phyloP scores from a whole-genome alignment of 2,888 invertebrate species.

The Scaptomyza parva region DNA sequence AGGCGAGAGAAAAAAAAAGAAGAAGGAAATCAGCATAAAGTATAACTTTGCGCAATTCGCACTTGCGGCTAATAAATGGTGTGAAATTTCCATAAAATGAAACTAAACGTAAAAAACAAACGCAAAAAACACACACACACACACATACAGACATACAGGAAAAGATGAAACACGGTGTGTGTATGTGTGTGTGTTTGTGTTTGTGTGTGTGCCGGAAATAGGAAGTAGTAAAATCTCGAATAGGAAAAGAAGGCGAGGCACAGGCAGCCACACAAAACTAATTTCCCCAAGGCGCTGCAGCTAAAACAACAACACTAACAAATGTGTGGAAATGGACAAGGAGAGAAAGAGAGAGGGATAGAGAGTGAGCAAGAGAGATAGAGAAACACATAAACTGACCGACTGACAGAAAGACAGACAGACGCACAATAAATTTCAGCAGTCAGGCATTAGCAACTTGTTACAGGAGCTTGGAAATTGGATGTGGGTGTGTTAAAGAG shows the following conservation, averaged over 20 bases:
- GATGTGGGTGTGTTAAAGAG: neutral
- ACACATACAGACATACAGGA: too few relatives aligned
- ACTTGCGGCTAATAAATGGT: slow-evolving; percentile 78
- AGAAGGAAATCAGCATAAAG: slow-evolving; percentile 32
- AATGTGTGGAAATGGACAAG: slow-evolving; percentile 11
- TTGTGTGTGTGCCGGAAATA: slow-evolving; percentile 52
- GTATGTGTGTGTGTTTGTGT: slow-evolving; percentile 28
- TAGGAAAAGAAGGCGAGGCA: slow-evolving; percentile 75
- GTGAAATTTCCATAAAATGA: slow-evolving; percentile 80
- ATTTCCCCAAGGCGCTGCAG: slow-evolving; percentile 80
- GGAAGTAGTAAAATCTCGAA: slow-evolving; percentile 80
- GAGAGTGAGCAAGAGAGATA: slow-evolving; percentile 2
- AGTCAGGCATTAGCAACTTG: slow-evolving; percentile 64
- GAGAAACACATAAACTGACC: slow-evolving; percentile 41
- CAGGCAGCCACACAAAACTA: slow-evolving; percentile 74
- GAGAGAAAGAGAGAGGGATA: neutral
- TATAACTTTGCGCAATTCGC: slow-evolving; percentile 61
- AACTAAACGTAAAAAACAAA: slow-evolving; percentile 68
- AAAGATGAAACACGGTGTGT: slow-evolving; percentile 23
- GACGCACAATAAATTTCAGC: slow-evolving; percentile 62
- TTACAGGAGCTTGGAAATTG: slow-evolving; percentile 23
- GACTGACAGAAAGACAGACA: slow-evolving; percentile 38
- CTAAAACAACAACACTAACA: slow-evolving; percentile 51
- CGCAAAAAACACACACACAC: slow-evolving; percentile 29
- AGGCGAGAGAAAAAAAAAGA: slow-evolving; percentile 10